A percentile compares a stretch with the other conserved stretches of the same genome.
Evolutionary conservation across 2,888 invertebrate genomes (phyloP).

Genomic region (Teinopalpus imperialis): DNA sequence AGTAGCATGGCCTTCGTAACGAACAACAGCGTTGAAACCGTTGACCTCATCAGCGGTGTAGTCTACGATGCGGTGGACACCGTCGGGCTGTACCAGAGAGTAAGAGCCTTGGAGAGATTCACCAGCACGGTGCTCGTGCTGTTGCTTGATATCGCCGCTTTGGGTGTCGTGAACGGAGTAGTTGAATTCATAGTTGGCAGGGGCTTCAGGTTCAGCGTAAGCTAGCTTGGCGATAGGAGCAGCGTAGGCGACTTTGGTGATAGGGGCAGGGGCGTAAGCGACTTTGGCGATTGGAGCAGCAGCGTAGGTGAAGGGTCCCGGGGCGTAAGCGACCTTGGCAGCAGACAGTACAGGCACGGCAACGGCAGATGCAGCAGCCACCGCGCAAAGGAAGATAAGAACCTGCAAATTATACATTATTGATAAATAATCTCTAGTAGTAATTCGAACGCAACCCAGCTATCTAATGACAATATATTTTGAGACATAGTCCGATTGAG

Average conservation of each 20-base stretch:
- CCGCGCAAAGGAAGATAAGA: constrained; percentile 63
- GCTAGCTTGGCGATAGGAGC: constrained; percentile 52
- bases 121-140: constrained; percentile 66
- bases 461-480: too few species aligned
- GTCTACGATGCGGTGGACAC: constrained; percentile 68
- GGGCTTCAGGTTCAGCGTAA: constrained; percentile 58
- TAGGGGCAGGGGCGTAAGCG: constrained; percentile 35
- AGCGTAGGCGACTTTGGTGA: constrained; percentile 36
- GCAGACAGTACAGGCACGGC: constrained; percentile 30
- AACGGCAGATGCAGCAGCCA: constrained; percentile 32
- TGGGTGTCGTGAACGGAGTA: constrained; percentile 71
- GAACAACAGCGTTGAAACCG: constrained; percentile 73
- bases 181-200: constrained; percentile 67
- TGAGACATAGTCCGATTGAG: too few species aligned
- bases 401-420: too few species aligned
- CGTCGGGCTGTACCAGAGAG: constrained; percentile 75
- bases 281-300: constrained; percentile 38
- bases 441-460: too few species aligned
- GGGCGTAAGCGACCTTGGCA: constrained; percentile 33
- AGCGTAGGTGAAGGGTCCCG: constrained; percentile 26
- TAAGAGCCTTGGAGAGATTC: constrained; percentile 71
- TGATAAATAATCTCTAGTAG: too few species aligned
- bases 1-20: constrained; percentile 66
- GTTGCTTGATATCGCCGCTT: constrained; percentile 72
- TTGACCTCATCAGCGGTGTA: constrained; percentile 67